A percentile compares a stretch with the other conserved stretches of the same genome.
These are phyloP conservation scores for Dromius quadrimaculatus DNA, from an alignment of 2,888 invertebrate genomes.

Conservation along the genomic window DNA sequence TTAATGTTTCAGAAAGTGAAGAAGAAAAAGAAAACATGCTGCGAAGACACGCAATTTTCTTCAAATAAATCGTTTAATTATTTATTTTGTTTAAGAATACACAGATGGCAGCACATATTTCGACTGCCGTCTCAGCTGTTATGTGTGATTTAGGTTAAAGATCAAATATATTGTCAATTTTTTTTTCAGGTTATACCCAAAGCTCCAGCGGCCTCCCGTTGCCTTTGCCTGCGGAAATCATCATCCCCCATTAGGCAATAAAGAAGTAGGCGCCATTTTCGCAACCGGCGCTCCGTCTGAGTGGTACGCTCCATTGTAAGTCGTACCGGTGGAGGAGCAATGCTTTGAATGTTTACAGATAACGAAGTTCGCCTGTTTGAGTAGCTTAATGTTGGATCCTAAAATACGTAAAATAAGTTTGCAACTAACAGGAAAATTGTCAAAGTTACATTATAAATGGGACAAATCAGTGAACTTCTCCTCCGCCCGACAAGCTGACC, in stretches of 20 bases:
- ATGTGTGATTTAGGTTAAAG: no score
- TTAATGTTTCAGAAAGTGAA: background rate
- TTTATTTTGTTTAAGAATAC: no score
- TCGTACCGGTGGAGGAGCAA: conserved; percentile 64
- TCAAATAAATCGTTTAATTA: no score
- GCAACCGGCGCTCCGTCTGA: conserved; percentile 81
- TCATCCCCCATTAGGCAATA: conserved; percentile 86
- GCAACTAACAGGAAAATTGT: background rate
- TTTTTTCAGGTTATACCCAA: conserved; percentile 38
- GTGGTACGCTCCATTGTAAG: conserved; percentile 86
- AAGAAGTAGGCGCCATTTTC: conserved; percentile 83
- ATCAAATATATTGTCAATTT: conserved; percentile 10
- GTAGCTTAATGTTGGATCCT: conserved; percentile 67
- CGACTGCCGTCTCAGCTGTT: no score
- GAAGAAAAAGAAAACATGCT: background rate
- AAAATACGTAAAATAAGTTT: conserved; percentile 36
- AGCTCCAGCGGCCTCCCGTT: conserved; percentile 75
- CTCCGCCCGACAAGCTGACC: conserved; percentile 63
- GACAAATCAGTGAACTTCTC: conserved; percentile 73
- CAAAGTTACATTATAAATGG: conserved; percentile 72
- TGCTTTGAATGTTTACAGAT: conserved; percentile 54
- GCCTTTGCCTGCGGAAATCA: conserved; percentile 78
- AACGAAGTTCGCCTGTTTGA: conserved; percentile 61
- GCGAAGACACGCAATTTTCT: background rate
- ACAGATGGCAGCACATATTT: no score